A percentile compares a stretch with the other conserved stretches of the same genome.
Evolutionary conservation across 2,888 invertebrate species (phyloP).

Genomic region (Lasioglossum marginatum): DNA sequence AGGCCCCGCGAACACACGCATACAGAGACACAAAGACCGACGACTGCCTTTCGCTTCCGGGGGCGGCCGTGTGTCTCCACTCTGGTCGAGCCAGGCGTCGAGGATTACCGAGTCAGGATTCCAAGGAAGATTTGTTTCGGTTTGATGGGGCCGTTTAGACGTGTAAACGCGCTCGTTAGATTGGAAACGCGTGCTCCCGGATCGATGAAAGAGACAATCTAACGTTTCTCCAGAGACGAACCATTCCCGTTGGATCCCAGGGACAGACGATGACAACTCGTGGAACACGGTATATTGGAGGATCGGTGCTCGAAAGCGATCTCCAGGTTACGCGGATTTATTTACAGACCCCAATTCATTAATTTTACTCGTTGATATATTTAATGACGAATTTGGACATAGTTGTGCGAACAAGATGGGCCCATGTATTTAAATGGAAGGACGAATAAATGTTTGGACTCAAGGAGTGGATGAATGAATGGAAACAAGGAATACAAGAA

Average conservation of each 20-base stretch:
- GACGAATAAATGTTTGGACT: too few species aligned
- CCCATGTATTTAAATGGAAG: too few species aligned
- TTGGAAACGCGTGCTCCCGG: constrained; percentile 72
- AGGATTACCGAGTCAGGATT: constrained; percentile 72
- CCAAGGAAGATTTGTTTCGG: constrained; percentile 80
- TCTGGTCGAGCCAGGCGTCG: constrained; percentile 28
- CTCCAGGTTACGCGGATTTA: not conserved
- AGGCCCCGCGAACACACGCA: constrained; percentile 37
- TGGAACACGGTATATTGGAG: constrained; percentile 53
- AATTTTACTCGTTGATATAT: too few species aligned
- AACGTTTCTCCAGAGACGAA: not conserved
- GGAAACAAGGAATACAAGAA: too few species aligned
- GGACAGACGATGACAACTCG: not conserved
- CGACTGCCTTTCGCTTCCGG: constrained; percentile 7
- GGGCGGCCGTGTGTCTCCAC: constrained; percentile 11
- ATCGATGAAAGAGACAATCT: constrained; percentile 44
- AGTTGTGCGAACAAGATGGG: too few species aligned
- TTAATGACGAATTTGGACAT: too few species aligned
- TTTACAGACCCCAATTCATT: too few species aligned
- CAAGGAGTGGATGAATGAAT: too few species aligned
- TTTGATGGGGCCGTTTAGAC: constrained; percentile 82
- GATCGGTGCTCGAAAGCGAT: constrained; percentile 38
- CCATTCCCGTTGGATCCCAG: constrained; percentile 2
- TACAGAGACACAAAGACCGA: not conserved
- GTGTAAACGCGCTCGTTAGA: constrained; percentile 82